Base-by-base conservation (phyloP, 2,113 vertebrate genomes). In the Ceratotherium simum region DNA sequence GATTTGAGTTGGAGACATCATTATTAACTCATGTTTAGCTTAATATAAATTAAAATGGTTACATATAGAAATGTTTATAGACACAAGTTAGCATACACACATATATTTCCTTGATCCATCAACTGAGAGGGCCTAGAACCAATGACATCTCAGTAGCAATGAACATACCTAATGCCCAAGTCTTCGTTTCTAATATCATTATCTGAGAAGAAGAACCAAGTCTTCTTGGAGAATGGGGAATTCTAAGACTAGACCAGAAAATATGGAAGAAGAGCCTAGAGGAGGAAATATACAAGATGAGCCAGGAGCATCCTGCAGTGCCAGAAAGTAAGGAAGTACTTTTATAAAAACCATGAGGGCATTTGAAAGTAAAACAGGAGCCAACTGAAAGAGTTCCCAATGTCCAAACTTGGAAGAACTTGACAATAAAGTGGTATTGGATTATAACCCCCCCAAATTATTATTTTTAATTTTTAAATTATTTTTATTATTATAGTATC, bases 101-200 rank as follows among this genome's bases (percentile, higher is more conserved):
- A 14, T 8, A 33, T 16, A 54, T 54, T 75, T 94, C 14, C 33
- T 67, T 67, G 18, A 72, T 33, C 48, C 33, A 65, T 46, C 29
- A 65, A 33, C 56, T 46, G 21, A 76, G 31, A 65, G 10, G 31
- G 31, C 42, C 73, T 82, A 29, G 31, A 91, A 33, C 17, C 42
- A 78, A 56, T 64, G 27, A 48, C 12, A 54, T 23, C 12, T 56
- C 33, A 51, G 80, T 17, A 92, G n/a, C 54, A 29, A 1, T 60
- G 60, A 67, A 8, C 33, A 60, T 20, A 33, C 14, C 14, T 42
- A 56, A 67, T 25, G 33, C 31, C 31, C 13, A 87, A 1, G 27
- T 62, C 60, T 56, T 95, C 67, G 21, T 87, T 95, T 96, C 75
- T 91, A 62, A 65, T n/a, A 94, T 33, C 23, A 36, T 67, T 33